Evolutionary conservation across 2,113 vertebrate species (phyloP).

Genomic region (Ameiurus melas): DNA sequence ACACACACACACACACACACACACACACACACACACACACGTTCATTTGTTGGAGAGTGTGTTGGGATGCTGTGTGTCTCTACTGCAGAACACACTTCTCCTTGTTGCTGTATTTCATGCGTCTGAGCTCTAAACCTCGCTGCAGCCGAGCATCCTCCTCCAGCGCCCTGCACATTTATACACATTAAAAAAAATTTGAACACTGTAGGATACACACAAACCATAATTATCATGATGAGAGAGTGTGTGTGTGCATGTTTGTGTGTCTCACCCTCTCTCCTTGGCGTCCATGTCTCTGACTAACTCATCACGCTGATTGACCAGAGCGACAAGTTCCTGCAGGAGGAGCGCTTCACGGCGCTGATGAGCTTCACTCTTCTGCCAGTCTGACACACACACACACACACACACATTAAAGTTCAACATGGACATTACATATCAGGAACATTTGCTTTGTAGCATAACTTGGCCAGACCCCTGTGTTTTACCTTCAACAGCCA

Average conservation of each 20-base stretch:
- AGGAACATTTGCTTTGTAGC: neutral
- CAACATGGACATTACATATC: neutral
- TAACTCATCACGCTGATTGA: slow-evolving; percentile 87
- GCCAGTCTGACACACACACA: slow-evolving; percentile 71
- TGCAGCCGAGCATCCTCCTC: slow-evolving; percentile 88
- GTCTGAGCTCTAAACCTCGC: slow-evolving; percentile 80
- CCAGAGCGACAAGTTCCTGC: slow-evolving; percentile 84
- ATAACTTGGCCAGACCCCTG: neutral
- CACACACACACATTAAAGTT: neutral
- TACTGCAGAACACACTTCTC: slow-evolving; percentile 85
- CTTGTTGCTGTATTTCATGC: slow-evolving; percentile 80
- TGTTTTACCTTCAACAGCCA: slow-evolving; percentile 81
- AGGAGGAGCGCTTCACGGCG: slow-evolving; percentile 84
- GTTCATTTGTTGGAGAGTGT: neutral
- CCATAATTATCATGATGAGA: neutral
- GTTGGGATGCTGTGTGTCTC: slow-evolving; percentile 38
- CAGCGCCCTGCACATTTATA: slow-evolving; percentile 73
- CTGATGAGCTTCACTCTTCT: slow-evolving; percentile 81
- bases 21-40: neutral
- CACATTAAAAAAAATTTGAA: neutral
- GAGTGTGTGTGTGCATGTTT: neutral
- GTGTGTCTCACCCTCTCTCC: slow-evolving; percentile 79
- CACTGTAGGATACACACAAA: neutral
- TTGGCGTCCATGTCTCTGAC: slow-evolving; percentile 85
- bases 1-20: neutral